Evolutionary conservation across 2,888 invertebrate genomes (phyloP).

Genomic region (Synergus gifuensis): DNA sequence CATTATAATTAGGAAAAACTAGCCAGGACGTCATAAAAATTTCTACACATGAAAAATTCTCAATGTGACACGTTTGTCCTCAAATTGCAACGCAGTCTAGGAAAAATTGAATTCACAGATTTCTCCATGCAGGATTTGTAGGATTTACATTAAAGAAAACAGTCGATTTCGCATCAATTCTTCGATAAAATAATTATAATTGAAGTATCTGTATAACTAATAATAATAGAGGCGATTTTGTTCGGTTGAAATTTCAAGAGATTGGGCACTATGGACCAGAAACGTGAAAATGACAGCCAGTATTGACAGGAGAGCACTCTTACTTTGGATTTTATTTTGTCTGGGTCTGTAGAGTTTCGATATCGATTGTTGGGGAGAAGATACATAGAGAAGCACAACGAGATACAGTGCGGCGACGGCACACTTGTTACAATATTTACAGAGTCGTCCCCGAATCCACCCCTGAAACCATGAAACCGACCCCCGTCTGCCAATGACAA

Average conservation of each 20-base stretch:
- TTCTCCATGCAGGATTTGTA: no score
- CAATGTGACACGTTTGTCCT: no score
- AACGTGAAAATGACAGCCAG: slow-evolving; percentile 70
- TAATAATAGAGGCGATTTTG: not conserved
- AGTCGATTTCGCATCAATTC: not conserved
- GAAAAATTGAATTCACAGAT: no score
- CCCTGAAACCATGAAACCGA: slow-evolving; percentile 58
- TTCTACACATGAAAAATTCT: no score
- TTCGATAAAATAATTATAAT: not conserved
- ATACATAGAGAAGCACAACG: slow-evolving; percentile 46
- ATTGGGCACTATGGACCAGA: slow-evolving; percentile 60
- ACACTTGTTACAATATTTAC: slow-evolving; percentile 78
- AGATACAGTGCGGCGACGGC: slow-evolving; percentile 57
- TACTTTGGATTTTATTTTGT: slow-evolving; percentile 57
- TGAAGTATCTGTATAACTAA: not conserved
- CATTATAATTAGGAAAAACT: no score
- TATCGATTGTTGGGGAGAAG: slow-evolving; percentile 62
- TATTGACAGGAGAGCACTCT: slow-evolving; percentile 54
- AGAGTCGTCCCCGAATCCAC: slow-evolving; percentile 70
- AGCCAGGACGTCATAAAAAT: no score
- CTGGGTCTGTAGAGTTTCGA: slow-evolving; percentile 49
- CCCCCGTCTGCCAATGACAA: slow-evolving; percentile 70
- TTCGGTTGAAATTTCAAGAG: slow-evolving; percentile 45
- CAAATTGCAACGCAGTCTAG: no score
- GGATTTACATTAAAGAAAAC: not conserved